A percentile compares a stretch with the other conserved stretches of the same genome.
phyloP scores from a whole-genome alignment of 1,140 invertebrate genomes.

The Pararge aegeria region DNA sequence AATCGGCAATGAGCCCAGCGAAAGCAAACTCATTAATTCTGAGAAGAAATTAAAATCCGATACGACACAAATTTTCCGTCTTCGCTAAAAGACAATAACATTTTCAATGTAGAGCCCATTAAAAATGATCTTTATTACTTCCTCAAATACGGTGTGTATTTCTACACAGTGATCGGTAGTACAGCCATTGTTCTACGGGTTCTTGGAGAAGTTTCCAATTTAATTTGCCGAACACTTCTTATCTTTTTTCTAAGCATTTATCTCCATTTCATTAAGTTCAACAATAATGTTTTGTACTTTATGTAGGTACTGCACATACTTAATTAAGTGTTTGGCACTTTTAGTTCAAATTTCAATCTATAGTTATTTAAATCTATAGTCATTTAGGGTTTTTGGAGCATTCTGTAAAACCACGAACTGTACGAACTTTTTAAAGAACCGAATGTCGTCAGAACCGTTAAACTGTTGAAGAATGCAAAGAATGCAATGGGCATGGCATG shows the following conservation, averaged over 20 bases:
- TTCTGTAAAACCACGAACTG: too few species aligned
- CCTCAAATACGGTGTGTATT: conserved; percentile 20
- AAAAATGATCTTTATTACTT: conserved; percentile 19
- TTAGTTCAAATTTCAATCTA: background rate
- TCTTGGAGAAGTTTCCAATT: conserved; percentile 64
- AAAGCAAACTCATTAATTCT: conserved; percentile 73
- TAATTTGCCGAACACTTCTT: conserved; percentile 70
- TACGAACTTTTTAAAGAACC: too few species aligned
- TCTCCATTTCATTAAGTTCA: conserved; percentile 70
- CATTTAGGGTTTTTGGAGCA: too few species aligned
- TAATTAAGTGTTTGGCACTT: background rate
- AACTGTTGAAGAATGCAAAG: too few species aligned
- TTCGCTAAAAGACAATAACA: conserved; percentile 28
- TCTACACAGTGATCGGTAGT: background rate
- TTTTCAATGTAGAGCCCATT: conserved; percentile 21
- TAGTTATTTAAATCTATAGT: too few species aligned
- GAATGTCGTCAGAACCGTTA: too few species aligned
- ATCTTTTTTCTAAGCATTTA: conserved; percentile 70
- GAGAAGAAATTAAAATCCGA: conserved; percentile 74
- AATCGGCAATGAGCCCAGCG: conserved; percentile 44
- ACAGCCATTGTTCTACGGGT: conserved; percentile 29
- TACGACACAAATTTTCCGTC: conserved; percentile 72
- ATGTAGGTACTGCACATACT: background rate
- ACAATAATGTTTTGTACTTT: conserved; percentile 47
- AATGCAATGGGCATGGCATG: too few species aligned